Conservation (phyloP, 2,888 invertebrate species). For the Thymelicus sylvestris region DNA sequence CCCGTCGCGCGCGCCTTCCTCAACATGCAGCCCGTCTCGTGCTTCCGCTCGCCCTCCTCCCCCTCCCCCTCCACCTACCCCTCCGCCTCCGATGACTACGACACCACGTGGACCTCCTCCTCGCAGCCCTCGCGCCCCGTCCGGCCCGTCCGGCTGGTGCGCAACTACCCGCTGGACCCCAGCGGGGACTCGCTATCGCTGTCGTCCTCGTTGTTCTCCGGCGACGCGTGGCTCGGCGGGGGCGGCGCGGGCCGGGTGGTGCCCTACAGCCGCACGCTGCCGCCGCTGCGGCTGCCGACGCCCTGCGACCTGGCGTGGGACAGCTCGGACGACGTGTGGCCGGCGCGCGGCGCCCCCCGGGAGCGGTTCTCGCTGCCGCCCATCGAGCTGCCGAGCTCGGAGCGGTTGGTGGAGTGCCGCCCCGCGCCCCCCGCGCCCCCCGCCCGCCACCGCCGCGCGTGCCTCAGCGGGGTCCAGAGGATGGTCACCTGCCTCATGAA, state of each 20-base stretch:
- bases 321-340: constrained; percentile 62
- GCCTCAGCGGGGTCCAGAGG: constrained; percentile 63
- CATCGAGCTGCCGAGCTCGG: constrained; percentile 56
- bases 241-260: constrained; percentile 54
- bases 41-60: constrained; percentile 56
- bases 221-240: constrained; percentile 62
- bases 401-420: constrained; percentile 47
- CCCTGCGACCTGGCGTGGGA: constrained; percentile 51
- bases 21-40: constrained; percentile 53
- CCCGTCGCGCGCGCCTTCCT: constrained; percentile 51
- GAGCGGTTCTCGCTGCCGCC: constrained; percentile 52
- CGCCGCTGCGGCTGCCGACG: constrained; percentile 66
- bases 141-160: constrained; percentile 52
- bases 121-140: constrained; percentile 50
- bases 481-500: constrained; percentile 64
- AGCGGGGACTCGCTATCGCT: constrained; percentile 55
- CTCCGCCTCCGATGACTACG: constrained; percentile 55
- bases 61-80: constrained; percentile 54
- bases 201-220: constrained; percentile 63
- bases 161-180: constrained; percentile 52
- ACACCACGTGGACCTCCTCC: constrained; percentile 44
- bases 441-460: constrained; percentile 40
- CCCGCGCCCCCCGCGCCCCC: constrained; percentile 25
- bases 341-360: constrained; percentile 51
- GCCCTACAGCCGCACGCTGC: constrained; percentile 62